These are phyloP conservation scores for Erinaceus europaeus DNA, from an alignment of 2,113 vertebrate species.

Conservation along the genomic window DNA sequence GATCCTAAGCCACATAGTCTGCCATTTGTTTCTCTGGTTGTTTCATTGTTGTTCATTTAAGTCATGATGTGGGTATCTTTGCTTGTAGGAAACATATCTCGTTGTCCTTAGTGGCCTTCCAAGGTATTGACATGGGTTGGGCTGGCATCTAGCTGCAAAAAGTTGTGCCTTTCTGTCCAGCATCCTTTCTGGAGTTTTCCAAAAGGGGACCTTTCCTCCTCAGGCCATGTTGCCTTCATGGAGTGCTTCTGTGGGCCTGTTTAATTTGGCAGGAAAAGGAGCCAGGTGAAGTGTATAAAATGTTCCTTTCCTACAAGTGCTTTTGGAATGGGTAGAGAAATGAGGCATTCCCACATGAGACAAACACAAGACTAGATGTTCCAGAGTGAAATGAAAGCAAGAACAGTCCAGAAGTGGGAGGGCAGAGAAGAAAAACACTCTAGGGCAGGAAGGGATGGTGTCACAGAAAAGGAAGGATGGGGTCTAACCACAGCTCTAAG, in stretches of 20 bases:
- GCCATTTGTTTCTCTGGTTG: not conserved
- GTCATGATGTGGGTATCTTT: not conserved
- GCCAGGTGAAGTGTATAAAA: not conserved
- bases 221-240: not conserved
- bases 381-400: not conserved
- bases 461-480: not conserved
- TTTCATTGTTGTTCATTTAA: not conserved
- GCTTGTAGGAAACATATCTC: not conserved
- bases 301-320: not conserved
- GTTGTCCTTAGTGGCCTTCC: not conserved
- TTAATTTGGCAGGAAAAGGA: not conserved
- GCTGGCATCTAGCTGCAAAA: not conserved
- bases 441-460: not conserved
- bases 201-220: not conserved
- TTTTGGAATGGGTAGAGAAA: not conserved
- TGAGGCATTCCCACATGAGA: not conserved
- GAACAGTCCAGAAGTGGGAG: not conserved
- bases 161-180: accelerated
- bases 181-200: not conserved
- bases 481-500: not conserved
- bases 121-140: not conserved
- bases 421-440: not conserved
- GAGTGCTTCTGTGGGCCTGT: not conserved
- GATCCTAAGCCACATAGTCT: not conserved
- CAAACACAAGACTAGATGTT: not conserved